Conservation (phyloP, 2,113 vertebrate species). For the Ranitomeya imitator region DNA sequence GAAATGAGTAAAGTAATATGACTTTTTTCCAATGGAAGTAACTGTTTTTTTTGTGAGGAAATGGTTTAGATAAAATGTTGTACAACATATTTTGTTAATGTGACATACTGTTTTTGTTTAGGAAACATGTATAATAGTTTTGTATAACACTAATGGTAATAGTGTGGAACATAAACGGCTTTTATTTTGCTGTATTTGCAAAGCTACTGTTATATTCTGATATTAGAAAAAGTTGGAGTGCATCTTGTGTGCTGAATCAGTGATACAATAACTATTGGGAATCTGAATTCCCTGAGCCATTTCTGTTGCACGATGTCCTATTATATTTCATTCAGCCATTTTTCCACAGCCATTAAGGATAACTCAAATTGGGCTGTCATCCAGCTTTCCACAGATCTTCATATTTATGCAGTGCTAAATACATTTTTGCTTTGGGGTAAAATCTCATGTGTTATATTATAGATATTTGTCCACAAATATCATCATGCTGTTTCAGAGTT, state of each 20-base stretch:
- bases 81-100: conserved; percentile 25
- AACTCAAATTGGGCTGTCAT: no score
- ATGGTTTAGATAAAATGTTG: conserved; percentile 16
- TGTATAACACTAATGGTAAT: background rate
- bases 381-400: no score
- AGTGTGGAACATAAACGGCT: background rate
- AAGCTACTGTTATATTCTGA: background rate
- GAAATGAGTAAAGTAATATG: conserved; percentile 46
- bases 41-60: conserved; percentile 2
- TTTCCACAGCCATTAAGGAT: background rate
- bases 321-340: background rate
- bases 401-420: no score
- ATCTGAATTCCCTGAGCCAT: background rate
- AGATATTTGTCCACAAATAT: no score
- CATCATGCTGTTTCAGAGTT: no score
- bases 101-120: background rate
- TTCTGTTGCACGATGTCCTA: background rate
- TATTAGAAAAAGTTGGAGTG: background rate
- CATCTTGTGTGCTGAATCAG: background rate
- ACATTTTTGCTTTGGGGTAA: no score
- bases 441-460: no score
- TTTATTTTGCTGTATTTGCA: background rate
- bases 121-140: conserved; percentile 10
- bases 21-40: conserved; percentile 10
- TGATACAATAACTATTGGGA: background rate